Evolutionary conservation across 2,797 vertebrate genomes (phyloP).

Genomic region (Gorsachius magnificus): DNA sequence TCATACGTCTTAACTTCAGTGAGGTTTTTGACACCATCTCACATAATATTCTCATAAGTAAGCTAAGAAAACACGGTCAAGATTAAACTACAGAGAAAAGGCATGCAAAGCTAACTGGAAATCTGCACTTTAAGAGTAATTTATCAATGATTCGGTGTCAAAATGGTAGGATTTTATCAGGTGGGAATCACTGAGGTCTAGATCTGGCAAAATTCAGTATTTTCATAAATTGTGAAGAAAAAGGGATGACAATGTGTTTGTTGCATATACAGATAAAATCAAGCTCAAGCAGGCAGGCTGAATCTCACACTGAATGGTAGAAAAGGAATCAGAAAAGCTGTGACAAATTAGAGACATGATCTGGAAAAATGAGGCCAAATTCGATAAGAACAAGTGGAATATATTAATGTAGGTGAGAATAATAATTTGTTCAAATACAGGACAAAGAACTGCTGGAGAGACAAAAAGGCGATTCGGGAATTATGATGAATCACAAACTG

Average conservation of each 20-base stretch:
- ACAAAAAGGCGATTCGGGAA: not conserved
- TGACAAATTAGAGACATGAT: not conserved
- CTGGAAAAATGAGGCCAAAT: not conserved
- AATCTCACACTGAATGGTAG: not conserved
- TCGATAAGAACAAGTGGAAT: not conserved
- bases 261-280: not conserved
- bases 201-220: not conserved
- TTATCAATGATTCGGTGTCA: not conserved
- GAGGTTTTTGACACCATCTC: not conserved
- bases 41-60: not conserved
- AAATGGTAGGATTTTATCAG: not conserved
- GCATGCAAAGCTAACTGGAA: not conserved
- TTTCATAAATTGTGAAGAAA: not conserved
- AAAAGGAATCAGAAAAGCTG: not conserved
- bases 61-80: not conserved
- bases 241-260: not conserved
- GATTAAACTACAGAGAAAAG: not conserved
- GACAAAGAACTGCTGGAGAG: not conserved
- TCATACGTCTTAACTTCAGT: not conserved
- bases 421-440: not conserved
- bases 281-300: not conserved
- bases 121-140: not conserved
- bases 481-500: not conserved
- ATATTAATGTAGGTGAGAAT: not conserved
- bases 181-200: not conserved